Conservation (phyloP, 2,113 vertebrate genomes). For the Callipepla squamata region DNA sequence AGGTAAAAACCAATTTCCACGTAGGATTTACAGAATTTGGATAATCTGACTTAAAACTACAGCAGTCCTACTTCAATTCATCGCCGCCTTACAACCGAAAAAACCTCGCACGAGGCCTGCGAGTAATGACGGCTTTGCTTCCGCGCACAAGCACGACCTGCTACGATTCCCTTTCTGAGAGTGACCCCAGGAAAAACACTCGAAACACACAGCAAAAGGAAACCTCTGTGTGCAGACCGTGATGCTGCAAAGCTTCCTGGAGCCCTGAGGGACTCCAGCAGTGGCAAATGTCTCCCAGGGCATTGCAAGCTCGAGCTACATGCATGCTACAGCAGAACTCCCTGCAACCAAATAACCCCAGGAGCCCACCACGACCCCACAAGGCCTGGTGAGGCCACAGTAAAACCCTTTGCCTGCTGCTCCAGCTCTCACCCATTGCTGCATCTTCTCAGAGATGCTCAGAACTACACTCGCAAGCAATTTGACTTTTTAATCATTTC, state of each 20-base stretch:
- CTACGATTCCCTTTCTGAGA: neutral
- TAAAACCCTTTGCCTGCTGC: neutral
- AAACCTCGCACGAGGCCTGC: neutral
- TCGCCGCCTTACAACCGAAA: neutral
- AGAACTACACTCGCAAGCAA: slow-evolving; percentile 41
- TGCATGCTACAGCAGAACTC: fast-evolving
- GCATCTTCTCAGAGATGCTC: slow-evolving; percentile 26
- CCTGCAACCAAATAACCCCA: fast-evolving
- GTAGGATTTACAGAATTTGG: neutral
- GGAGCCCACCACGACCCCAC: neutral
- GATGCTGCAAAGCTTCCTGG: too few relatives aligned
- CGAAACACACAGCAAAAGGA: neutral
- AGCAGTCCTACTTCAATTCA: neutral
- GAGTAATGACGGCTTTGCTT: neutral
- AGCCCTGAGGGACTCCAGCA: neutral
- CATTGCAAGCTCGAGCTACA: neutral
- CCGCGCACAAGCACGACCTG: neutral
- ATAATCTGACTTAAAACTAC: slow-evolving; percentile 39
- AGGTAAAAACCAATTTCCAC: slow-evolving; percentile 29
- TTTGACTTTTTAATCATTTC: slow-evolving; percentile 73
- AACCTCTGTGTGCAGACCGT: neutral
- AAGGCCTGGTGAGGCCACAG: neutral
- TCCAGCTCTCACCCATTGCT: neutral
- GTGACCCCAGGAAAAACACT: neutral
- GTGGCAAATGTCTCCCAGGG: neutral